Evolutionary conservation across 2,797 vertebrate genomes (phyloP).

Genomic region (Micrastur ruficollis): DNA sequence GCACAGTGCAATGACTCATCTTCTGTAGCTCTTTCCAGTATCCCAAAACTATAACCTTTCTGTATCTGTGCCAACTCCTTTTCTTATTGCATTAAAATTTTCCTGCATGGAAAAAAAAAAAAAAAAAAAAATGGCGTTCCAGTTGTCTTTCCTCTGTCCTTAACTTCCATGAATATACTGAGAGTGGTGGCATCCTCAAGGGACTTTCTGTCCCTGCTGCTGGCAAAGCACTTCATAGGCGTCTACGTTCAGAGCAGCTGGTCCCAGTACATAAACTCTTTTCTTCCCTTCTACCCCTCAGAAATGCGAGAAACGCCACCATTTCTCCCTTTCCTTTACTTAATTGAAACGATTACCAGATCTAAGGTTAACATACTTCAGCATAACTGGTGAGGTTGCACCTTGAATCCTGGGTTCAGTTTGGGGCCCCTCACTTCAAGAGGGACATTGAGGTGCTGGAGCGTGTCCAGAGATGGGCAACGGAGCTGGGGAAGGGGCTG

Average conservation of each 20-base stretch:
- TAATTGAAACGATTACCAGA: background rate
- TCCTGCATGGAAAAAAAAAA: background rate
- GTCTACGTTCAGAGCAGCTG: background rate
- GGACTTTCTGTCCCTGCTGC: background rate
- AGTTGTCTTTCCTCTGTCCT: background rate
- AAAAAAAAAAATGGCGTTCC: background rate
- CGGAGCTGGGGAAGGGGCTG: no score
- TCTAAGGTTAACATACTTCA: background rate
- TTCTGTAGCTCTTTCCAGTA: background rate
- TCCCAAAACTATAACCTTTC: background rate
- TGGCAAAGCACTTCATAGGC: background rate
- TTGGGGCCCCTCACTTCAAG: no score
- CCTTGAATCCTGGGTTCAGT: no score
- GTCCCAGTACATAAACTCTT: background rate
- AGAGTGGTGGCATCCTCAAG: background rate
- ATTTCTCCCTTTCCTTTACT: background rate
- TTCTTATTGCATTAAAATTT: conserved; percentile 9
- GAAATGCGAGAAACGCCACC: background rate
- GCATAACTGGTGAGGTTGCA: background rate
- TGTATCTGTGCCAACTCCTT: background rate
- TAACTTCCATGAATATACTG: background rate
- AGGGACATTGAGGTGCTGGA: no score
- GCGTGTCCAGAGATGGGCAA: no score
- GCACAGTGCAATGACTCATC: background rate
- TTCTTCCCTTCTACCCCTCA: background rate